These are phyloP conservation scores for Parnassius glacialis DNA, from an alignment of 2,888 invertebrate genomes.

Conservation along the genomic window DNA sequence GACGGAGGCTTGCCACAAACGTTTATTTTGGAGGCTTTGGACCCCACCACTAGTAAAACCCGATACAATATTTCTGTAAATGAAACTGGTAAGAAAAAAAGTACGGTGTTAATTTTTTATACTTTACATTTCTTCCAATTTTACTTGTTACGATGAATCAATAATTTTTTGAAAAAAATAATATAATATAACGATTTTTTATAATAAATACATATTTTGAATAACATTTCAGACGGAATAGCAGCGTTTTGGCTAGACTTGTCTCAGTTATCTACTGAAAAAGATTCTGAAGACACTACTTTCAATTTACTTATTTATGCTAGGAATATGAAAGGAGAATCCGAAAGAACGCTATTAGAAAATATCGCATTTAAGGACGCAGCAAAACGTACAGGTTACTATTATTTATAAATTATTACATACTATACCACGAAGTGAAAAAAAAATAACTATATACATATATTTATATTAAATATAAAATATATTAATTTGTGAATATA, in stretches of 20 bases:
- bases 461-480: slow-evolving; percentile 48
- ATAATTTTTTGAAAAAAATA: neutral
- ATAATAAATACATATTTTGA: neutral
- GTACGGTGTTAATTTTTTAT: neutral
- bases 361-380: slow-evolving; percentile 94
- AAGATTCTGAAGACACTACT: slow-evolving; percentile 75
- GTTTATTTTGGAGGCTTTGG: slow-evolving; percentile 91
- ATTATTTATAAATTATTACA: neutral
- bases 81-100: slow-evolving; percentile 56
- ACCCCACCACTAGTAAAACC: slow-evolving; percentile 85
- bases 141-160: neutral
- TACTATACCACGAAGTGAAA: too few relatives aligned
- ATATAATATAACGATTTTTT: too few relatives aligned
- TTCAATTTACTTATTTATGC: slow-evolving; percentile 90
- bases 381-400: slow-evolving; percentile 89
- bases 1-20: slow-evolving; percentile 94
- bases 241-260: slow-evolving; percentile 79
- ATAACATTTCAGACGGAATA: slow-evolving; percentile 55
- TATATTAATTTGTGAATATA: too few relatives aligned
- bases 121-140: neutral
- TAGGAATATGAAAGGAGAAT: slow-evolving; percentile 91
- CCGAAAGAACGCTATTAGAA: slow-evolving; percentile 90
- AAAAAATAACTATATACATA: too few relatives aligned
- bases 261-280: slow-evolving; percentile 80
- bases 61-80: slow-evolving; percentile 85